Evolutionary conservation across 1,140 invertebrate genomes (phyloP).

Genomic region (Lutraria rhynchaena): DNA sequence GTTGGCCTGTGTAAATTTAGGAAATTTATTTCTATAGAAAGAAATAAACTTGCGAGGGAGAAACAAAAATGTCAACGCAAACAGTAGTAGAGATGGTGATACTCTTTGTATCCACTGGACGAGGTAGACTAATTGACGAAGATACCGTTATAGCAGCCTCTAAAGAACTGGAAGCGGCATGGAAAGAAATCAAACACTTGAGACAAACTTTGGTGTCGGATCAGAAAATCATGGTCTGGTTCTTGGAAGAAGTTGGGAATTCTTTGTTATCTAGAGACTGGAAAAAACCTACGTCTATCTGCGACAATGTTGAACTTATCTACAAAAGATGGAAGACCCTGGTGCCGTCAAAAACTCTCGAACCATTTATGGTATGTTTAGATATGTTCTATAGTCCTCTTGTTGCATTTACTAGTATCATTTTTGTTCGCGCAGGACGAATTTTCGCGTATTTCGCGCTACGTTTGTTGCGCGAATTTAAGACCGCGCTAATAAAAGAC

Average conservation of each 20-base stretch:
- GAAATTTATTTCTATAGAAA: too few species aligned
- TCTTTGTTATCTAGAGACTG: not conserved
- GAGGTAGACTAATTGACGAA: not conserved
- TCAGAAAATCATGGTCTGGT: not conserved
- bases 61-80: not conserved
- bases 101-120: constrained; percentile 1
- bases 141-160: constrained; percentile 2
- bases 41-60: too few species aligned
- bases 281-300: not conserved
- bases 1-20: too few species aligned
- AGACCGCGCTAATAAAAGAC: too few species aligned
- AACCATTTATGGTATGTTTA: constrained; percentile 6
- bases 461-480: too few species aligned
- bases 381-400: too few species aligned
- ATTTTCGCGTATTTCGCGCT: too few species aligned
- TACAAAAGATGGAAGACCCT: constrained; percentile 8
- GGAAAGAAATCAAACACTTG: constrained; percentile 15
- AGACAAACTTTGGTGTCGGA: not conserved
- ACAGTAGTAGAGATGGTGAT: constrained; percentile 16
- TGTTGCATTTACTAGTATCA: too few species aligned
- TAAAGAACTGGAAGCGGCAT: not conserved
- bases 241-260: constrained; percentile 1
- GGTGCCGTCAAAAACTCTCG: not conserved
- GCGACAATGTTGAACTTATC: not conserved
- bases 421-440: too few species aligned